A percentile compares a stretch with the other conserved stretches of the same genome.
phyloP scores from a whole-genome alignment of 1,140 invertebrate genomes.

The Heliconius congener region DNA sequence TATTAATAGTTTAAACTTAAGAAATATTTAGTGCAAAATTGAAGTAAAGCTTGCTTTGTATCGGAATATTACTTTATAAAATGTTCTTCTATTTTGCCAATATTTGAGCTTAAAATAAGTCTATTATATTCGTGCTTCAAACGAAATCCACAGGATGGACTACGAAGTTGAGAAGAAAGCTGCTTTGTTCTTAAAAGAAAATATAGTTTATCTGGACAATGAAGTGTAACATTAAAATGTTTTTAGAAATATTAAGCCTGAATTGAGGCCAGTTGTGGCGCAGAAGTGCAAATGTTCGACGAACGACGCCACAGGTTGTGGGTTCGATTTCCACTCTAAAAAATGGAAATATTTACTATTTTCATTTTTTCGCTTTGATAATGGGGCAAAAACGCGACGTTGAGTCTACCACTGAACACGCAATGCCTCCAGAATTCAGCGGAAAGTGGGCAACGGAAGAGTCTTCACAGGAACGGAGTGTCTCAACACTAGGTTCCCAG shows the following conservation, averaged over 20 bases:
- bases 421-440: too few relatives aligned
- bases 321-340: too few relatives aligned
- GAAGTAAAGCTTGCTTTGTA: background rate
- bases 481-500: too few relatives aligned
- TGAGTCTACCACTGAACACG: too few relatives aligned
- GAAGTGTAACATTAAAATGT: background rate
- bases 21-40: background rate
- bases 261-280: too few relatives aligned
- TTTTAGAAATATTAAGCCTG: background rate
- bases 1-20: background rate
- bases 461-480: too few relatives aligned
- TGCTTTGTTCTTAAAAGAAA: background rate
- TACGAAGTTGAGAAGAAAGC: constrained; percentile 2
- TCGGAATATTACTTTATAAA: constrained; percentile 1
- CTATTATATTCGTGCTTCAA: constrained; percentile 5
- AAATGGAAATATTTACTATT: too few relatives aligned
- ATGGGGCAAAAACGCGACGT: too few relatives aligned
- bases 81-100: background rate
- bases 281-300: too few relatives aligned
- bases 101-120: constrained; percentile 10
- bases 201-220: background rate
- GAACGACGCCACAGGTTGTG: too few relatives aligned
- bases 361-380: too few relatives aligned
- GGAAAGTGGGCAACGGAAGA: too few relatives aligned
- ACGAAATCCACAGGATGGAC: constrained; percentile 10